Conservation (phyloP, 1,140 invertebrate genomes). For the Telenomus remus region DNA sequence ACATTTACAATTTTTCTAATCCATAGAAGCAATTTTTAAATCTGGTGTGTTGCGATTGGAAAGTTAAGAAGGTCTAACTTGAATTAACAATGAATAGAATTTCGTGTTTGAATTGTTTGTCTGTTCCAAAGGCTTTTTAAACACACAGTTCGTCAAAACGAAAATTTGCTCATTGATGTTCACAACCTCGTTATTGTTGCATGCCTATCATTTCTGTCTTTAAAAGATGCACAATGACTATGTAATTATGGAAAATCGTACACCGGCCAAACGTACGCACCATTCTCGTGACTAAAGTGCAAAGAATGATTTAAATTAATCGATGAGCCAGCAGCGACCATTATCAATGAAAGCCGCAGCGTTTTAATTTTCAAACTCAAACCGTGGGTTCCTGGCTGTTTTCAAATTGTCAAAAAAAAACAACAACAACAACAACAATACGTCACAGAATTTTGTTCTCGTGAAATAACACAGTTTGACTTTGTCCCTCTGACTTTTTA, state of each 20-base stretch:
- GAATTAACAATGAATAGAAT: too few relatives aligned
- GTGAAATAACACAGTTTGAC: too few relatives aligned
- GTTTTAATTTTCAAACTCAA: conserved; percentile 22
- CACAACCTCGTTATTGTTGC: conserved; percentile 63
- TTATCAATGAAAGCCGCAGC: conserved; percentile 71
- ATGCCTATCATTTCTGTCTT: conserved; percentile 71
- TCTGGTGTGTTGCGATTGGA: conserved; percentile 23
- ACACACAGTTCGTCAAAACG: conserved; percentile 17
- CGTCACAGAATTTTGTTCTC: too few relatives aligned
- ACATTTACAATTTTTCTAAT: background rate
- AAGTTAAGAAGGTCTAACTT: too few relatives aligned
- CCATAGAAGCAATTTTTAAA: conserved; percentile 25
- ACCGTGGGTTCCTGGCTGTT: too few relatives aligned
- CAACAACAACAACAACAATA: too few relatives aligned
- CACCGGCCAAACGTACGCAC: conserved; percentile 53
- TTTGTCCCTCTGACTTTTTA: too few relatives aligned
- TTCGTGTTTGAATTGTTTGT: too few relatives aligned
- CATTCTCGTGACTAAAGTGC: conserved; percentile 34
- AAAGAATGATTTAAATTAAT: conserved; percentile 41
- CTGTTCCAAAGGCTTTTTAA: conserved; percentile 19
- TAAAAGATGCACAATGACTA: conserved; percentile 77
- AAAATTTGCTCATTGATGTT: conserved; percentile 40
- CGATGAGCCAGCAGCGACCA: conserved; percentile 75
- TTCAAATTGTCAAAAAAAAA: too few relatives aligned
- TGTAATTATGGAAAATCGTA: conserved; percentile 69